Base-by-base conservation (phyloP, 2,888 invertebrate species). In the Drosophila leonis region DNA sequence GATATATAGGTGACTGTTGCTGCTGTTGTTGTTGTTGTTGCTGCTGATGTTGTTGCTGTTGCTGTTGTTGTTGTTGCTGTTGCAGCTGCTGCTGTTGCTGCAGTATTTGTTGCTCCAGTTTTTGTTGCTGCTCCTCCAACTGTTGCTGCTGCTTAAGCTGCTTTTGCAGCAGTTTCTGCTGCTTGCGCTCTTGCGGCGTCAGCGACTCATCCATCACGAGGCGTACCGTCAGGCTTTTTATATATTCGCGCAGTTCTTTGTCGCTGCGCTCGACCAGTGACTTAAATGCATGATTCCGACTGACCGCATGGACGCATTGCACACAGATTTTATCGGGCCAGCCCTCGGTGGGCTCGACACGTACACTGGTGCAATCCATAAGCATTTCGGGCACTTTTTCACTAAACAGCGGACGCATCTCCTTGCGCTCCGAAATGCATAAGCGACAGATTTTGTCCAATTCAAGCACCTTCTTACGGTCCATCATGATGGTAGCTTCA, bases 351-450 rank as follows among this genome's bases (percentile, higher is more conserved):
- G 94, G 93, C 31, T 94, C 93, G 59, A 95, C 95, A 92, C 94
- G 94, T 76, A 95, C 94, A 91, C 94, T 94, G 65, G 95, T 94
- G 92, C 95, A 95, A 77, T 94, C 94, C 95, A 95, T 95, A 80
- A 95, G 83, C 95, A 95, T 95, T 77, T 95, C 95, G 20, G 95
- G 95, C 46, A 95, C 94, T 75, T 95, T 94, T 90, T 95, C 95
- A 78, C 95, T 95, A 86, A 95, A 95, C 69, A 95, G 90, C 33
- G 95, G 95, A 80, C 95, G 93, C 95, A 95, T 95, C 86, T 95
- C 95, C 89, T 95, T 95, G 88, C 95, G 95, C 82, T 94, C 94
- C 78, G 94, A 94, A 85, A 95, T 93, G 92, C 95, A 95, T 59
- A 95, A 94, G 27, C 95, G 94, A 91, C 95, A 95, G 87, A 95